These are phyloP conservation scores for Mobula hypostoma DNA, from an alignment of 2,113 vertebrate species.

Conservation along the genomic window DNA sequence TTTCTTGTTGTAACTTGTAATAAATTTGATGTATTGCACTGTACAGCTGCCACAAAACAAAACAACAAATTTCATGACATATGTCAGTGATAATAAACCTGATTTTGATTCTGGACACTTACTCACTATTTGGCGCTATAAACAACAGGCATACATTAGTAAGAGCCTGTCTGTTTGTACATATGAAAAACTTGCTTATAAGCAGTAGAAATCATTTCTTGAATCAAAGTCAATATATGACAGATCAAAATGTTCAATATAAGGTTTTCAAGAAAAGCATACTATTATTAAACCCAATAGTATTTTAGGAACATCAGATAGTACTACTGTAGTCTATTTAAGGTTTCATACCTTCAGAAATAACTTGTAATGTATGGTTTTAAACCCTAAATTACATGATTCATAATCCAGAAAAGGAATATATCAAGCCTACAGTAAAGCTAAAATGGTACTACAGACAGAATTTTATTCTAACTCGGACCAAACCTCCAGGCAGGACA, in stretches of 20 bases:
- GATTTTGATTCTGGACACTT: no score
- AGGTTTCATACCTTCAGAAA: neutral
- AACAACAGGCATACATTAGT: neutral
- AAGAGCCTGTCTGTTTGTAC: neutral
- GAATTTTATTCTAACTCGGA: neutral
- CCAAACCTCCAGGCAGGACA: neutral
- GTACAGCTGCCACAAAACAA: no score
- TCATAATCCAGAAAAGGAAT: neutral
- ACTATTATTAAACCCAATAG: neutral
- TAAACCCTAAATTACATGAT: conserved; percentile 3
- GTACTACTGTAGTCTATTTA: neutral
- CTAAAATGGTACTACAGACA: neutral
- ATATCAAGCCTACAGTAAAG: neutral
- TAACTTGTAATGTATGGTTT: neutral
- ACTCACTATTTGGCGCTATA: neutral
- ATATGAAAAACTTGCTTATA: neutral
- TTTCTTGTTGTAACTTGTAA: no score
- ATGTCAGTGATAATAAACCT: no score
- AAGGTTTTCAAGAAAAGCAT: neutral
- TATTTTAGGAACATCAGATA: neutral
- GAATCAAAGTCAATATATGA: neutral
- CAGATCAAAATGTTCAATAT: neutral
- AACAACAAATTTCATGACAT: no score
- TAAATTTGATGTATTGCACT: no score
- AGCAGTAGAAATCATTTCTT: neutral